Conservation (phyloP, 2,888 invertebrate genomes). For the Ornithoptera priamus region DNA sequence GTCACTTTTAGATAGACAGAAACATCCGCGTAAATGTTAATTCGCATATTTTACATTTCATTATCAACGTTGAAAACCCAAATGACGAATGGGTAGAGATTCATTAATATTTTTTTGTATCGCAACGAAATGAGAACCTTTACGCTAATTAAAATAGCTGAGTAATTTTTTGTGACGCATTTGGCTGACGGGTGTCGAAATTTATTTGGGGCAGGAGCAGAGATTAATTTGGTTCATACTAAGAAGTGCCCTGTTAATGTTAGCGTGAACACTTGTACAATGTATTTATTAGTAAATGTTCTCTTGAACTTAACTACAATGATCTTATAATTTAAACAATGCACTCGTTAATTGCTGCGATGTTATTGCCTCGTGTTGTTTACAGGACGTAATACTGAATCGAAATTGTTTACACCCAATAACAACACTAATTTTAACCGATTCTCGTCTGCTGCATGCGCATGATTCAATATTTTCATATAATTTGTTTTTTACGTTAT, state of each 20-base stretch:
- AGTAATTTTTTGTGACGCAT: slow-evolving; percentile 65
- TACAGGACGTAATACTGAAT: slow-evolving; percentile 35
- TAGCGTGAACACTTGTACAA: slow-evolving; percentile 66
- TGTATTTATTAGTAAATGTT: slow-evolving; percentile 65
- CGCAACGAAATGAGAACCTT: slow-evolving; percentile 59
- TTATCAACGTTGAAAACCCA: slow-evolving; percentile 34
- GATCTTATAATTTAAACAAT: slow-evolving; percentile 61
- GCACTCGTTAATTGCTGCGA: slow-evolving; percentile 57
- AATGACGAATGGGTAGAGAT: slow-evolving; percentile 55
- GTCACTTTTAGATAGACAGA: slow-evolving; percentile 4
- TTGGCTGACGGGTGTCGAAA: slow-evolving; percentile 63
- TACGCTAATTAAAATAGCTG: slow-evolving; percentile 78
- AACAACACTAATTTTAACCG: slow-evolving; percentile 28
- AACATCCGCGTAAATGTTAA: slow-evolving; percentile 8
- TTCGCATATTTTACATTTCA: slow-evolving; percentile 13
- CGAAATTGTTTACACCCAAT: slow-evolving; percentile 34
- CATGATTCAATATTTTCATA: background rate
- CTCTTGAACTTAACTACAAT: slow-evolving; percentile 50
- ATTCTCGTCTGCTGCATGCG: background rate
- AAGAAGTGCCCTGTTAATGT: slow-evolving; percentile 58
- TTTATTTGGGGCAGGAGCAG: slow-evolving; percentile 65
- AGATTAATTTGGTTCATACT: slow-evolving; percentile 69
- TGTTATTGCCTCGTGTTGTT: slow-evolving; percentile 52
- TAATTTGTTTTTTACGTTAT: background rate
- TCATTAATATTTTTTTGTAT: slow-evolving; percentile 61